Evolutionary conservation across 2,113 vertebrate species (phyloP).

Genomic region (Sorex araneus): DNA sequence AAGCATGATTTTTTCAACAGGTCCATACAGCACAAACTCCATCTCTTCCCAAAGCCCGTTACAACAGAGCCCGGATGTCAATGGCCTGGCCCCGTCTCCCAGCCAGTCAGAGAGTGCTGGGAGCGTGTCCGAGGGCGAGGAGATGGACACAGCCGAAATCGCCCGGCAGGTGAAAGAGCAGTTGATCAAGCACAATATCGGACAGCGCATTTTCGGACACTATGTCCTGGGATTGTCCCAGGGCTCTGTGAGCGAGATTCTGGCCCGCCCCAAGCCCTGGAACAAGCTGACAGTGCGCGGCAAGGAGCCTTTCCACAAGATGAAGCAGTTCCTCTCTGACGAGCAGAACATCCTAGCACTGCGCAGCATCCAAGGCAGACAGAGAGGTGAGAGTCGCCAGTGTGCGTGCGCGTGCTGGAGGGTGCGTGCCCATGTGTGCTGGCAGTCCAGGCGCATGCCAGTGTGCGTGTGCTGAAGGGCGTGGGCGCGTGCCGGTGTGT

Average conservation of each 20-base stretch:
- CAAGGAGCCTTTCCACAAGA: constrained; percentile 99
- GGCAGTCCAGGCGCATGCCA: too few species aligned
- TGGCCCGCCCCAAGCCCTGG: constrained; percentile 98
- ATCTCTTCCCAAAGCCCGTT: constrained; percentile 95
- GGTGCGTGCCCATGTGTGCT: neutral
- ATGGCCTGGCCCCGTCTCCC: constrained; percentile 95
- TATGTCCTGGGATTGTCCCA: constrained; percentile 98
- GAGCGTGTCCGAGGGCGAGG: constrained; percentile 95
- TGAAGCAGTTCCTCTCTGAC: constrained; percentile 98
- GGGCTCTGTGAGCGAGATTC: constrained; percentile 98
- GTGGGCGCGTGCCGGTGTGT: too few species aligned
- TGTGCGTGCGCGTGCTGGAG: neutral
- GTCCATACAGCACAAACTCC: constrained; percentile 96
- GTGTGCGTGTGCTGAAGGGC: too few species aligned
- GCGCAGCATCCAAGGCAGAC: constrained; percentile 97
- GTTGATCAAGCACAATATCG: constrained; percentile 99
- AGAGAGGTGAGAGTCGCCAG: constrained; percentile 94
- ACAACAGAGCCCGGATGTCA: constrained; percentile 96
- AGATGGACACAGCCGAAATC: constrained; percentile 98
- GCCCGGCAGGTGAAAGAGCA: constrained; percentile 98
- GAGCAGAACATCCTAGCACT: constrained; percentile 98
- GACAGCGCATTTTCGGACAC: constrained; percentile 98
- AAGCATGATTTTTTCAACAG: constrained; percentile 96
- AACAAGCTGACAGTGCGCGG: constrained; percentile 97
- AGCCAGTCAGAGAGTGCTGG: constrained; percentile 96